Base-by-base conservation (phyloP, 2,888 invertebrate species). In the Subacronicta megacephala region DNA sequence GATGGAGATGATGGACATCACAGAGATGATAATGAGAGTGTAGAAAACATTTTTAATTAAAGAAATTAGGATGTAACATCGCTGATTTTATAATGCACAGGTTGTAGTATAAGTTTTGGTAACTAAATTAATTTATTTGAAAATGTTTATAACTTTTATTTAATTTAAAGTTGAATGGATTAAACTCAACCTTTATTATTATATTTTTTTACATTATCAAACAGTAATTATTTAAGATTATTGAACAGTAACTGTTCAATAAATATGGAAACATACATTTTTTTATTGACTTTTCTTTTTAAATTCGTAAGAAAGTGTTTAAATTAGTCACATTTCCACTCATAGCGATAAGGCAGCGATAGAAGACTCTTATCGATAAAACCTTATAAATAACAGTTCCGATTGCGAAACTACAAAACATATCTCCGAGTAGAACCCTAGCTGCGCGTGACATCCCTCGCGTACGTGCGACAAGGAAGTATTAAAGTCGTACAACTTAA, bases 401-500 rank as follows among this genome's bases (percentile, higher is more conserved):
- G 73, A 75, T 66, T 66, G 56, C 38, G 37, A 62, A 59, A 61
- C 52, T 60, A 49, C 62, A 51, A 61, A 60, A 71, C 58, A 62
- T 63, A 52, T 66, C 62, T 64, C 36, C n/a, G 42, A 65, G 64
- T 72, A 58, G 56, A 73, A 65, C 73, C 74, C 75, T 29, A 72
- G 64, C 60, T 36, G 47, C 62, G 59, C 50, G 57, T 70, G 67
- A 57, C 56, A 52, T 52, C 75, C 72, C 73, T 60, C 38, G 45
- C 75, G 82, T 81, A 85, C 87, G 85, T 87, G 88, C 87, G 83
- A 73, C 87, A 81, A 88, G 91, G 90, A 92, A 91, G 90, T 90
- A 91, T 90, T 92, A 92, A 89, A 91, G 82, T 87, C 89, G 83
- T 86, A 88, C 89, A 88, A 92, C 86, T 84, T 85, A 90, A 89